Evolutionary conservation across 2,113 vertebrate genomes (phyloP).

Genomic region (Protobothrops mucrosquamatus): DNA sequence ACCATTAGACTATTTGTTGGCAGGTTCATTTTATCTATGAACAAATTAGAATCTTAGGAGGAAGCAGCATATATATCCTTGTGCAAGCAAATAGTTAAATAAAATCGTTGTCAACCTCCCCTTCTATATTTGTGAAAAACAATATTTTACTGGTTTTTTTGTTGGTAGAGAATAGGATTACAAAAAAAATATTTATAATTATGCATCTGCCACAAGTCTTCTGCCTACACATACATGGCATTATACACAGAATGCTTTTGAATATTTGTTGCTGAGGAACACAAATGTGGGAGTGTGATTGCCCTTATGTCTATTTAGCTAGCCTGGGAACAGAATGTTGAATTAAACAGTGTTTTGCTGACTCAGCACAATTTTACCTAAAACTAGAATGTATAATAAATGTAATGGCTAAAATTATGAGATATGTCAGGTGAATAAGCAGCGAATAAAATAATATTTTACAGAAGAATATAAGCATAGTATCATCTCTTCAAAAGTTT

Average conservation of each 20-base stretch:
- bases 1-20: not conserved
- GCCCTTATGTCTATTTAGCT: not conserved
- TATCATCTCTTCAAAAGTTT: not conserved
- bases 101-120: not conserved
- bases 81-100: not conserved
- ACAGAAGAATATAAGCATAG: not conserved
- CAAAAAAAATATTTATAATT: not conserved
- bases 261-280: not conserved
- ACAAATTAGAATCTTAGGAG: not conserved
- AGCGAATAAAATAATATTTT: not conserved
- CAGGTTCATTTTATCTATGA: not conserved
- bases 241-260: not conserved
- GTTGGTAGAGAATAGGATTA: not conserved
- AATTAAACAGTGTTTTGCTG: not conserved
- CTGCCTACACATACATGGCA: not conserved
- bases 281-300: not conserved
- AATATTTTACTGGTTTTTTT: not conserved
- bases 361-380: not conserved
- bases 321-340: not conserved
- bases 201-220: not conserved
- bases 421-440: not conserved
- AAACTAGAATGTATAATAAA: not conserved
- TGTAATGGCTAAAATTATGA: not conserved
- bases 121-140: not conserved
- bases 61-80: not conserved